Evolutionary conservation across 2,888 invertebrate genomes (phyloP).

Genomic region (Nemoura dubitans): DNA sequence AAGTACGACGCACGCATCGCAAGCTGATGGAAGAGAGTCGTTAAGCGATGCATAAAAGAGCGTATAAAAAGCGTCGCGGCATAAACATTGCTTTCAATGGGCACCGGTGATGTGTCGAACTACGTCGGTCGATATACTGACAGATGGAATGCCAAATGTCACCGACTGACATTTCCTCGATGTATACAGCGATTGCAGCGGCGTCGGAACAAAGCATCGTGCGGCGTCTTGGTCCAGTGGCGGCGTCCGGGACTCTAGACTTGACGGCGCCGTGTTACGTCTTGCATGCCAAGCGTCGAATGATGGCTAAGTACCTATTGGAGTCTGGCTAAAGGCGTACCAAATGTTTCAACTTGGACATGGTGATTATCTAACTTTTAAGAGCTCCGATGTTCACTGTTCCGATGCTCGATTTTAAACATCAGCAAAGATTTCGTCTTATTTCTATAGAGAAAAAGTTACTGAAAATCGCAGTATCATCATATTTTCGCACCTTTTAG

Average conservation of each 20-base stretch:
- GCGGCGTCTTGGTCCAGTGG: neutral
- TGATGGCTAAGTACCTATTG: too few species aligned
- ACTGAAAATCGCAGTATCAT: too few species aligned
- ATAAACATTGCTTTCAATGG: neutral
- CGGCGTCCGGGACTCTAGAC: neutral
- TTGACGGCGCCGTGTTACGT: neutral
- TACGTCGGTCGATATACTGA: neutral
- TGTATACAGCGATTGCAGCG: neutral
- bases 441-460: too few species aligned
- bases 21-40: neutral
- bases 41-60: neutral
- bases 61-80: neutral
- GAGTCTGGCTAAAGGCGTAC: too few species aligned
- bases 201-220: neutral
- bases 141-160: neutral
- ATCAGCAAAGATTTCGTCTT: too few species aligned
- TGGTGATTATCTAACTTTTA: too few species aligned
- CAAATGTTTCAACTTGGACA: too few species aligned
- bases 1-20: neutral
- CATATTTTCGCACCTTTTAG: too few species aligned
- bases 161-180: neutral
- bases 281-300: too few species aligned
- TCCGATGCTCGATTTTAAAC: too few species aligned
- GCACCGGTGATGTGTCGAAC: neutral
- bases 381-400: too few species aligned